Evolutionary conservation across 2,888 invertebrate species (phyloP), one percentile per base, ranked within the genome.

Genomic region (Theodoxus fluviatilis): DNA sequence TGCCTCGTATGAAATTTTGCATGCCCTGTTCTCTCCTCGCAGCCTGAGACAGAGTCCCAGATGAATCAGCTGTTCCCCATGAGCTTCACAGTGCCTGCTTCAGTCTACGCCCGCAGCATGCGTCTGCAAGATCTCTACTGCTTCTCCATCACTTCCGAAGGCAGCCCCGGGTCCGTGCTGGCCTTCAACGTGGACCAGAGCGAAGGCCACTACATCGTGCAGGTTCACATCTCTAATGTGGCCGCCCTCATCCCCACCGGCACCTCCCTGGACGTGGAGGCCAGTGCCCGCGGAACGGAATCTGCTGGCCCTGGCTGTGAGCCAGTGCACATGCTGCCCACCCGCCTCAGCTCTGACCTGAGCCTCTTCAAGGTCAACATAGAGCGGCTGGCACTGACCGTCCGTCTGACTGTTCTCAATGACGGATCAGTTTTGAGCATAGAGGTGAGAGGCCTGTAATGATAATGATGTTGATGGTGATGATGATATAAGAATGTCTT

Each of bases 141-240:
- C 35, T 82, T 84, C 64, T 77, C 81, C 6, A 79, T 84, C 4
- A 75, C 76, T 43, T 52, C 73, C 15, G 66, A 73, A 25, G 64
- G 64, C 7, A 64, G 76, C 7, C 69, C 76, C 22, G 78, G 77
- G 47, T 70, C 78, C 6, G 76, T 76, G 67, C 74, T 77, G 73
- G 83, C 83, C 4, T 74, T 81, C 40, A 81, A 79, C 73, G 78
- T 84, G 33, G 80, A 79, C 64, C 77, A 81, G 65, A 38, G 73
- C n/a, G n/a, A n/a, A 55, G 80, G 78, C 25, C 70, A 63, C 55
- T 81, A 79, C 66, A 70, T 74, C n/a, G 75, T 83, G 7, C 83
- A 81, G 12, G 77, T 84, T 1, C 85, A 85, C 74, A 75, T 83
- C 35, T 73, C 81, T 15, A 84, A 85, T 73, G 81, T 85, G 18